Percentiles rank a stretch among this genome's conserved stretches.
Conservation (phyloP, 2,113 vertebrate genomes). For the Nycticorax nycticorax region DNA sequence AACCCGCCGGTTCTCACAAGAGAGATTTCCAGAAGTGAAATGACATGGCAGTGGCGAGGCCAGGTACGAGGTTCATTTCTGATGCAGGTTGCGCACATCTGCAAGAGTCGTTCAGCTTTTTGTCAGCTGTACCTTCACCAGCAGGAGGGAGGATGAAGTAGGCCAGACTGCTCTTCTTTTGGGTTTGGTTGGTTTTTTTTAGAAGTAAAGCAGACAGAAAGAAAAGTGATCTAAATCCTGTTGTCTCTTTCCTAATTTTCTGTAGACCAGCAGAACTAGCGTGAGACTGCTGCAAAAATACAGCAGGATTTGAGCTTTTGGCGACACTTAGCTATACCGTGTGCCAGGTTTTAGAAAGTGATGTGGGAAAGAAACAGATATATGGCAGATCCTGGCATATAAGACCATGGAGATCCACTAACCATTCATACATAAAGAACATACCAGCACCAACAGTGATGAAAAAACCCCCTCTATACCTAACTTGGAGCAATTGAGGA, state of each 20-base stretch:
- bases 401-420: not conserved
- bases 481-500: not conserved
- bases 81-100: not conserved
- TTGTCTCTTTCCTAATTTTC: not conserved
- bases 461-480: not conserved
- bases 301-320: not conserved
- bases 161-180: not conserved
- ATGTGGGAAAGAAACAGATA: not conserved
- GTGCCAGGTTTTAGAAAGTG: not conserved
- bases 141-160: not conserved
- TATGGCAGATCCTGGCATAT: accelerated
- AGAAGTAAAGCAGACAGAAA: not conserved
- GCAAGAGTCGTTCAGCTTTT: not conserved
- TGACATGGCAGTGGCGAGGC: not conserved
- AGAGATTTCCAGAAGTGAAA: not conserved
- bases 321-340: not conserved
- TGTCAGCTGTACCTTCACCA: not conserved
- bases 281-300: not conserved
- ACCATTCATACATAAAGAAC: not conserved
- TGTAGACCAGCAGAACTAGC: not conserved
- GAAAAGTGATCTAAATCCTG: not conserved
- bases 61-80: not conserved
- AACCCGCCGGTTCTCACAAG: not conserved
- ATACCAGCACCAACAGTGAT: too few species aligned
- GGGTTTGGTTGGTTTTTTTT: not conserved